These are phyloP conservation scores for Ascaphus truei DNA, from an alignment of 2,113 vertebrate genomes.

Conservation along the genomic window DNA sequence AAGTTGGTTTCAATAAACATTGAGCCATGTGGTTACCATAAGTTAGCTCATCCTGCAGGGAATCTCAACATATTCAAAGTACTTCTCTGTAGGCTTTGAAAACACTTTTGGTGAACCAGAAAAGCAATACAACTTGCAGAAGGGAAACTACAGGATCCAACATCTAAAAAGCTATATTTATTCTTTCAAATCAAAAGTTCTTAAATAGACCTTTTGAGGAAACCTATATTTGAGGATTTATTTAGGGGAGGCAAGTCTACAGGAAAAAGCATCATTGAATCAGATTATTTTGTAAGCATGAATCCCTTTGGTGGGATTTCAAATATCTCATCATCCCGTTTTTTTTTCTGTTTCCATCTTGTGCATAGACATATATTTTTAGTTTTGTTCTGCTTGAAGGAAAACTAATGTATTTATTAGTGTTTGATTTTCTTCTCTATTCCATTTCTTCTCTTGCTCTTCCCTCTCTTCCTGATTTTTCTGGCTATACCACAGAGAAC, in stretches of 20 bases:
- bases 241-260: constrained; percentile 21
- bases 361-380: constrained; percentile 38
- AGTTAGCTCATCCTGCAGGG: background rate
- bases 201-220: constrained; percentile 13
- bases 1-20: background rate
- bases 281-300: constrained; percentile 37
- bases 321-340: constrained; percentile 45
- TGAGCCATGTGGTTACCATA: constrained; percentile 10
- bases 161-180: background rate
- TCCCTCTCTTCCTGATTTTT: background rate
- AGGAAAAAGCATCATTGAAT: constrained; percentile 35
- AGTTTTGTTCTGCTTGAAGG: no score
- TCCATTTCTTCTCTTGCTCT: background rate
- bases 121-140: background rate
- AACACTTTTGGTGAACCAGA: no score
- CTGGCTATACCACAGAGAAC: constrained; percentile 75
- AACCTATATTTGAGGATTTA: background rate
- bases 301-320: constrained; percentile 41
- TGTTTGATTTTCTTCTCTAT: background rate
- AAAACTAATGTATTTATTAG: no score
- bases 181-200: background rate
- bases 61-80: background rate
- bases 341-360: constrained; percentile 45
- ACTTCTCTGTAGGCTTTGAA: background rate
- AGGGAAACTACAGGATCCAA: background rate